Conservation (phyloP, 2,797 vertebrate genomes). For the Notoglanidium macrostoma region DNA sequence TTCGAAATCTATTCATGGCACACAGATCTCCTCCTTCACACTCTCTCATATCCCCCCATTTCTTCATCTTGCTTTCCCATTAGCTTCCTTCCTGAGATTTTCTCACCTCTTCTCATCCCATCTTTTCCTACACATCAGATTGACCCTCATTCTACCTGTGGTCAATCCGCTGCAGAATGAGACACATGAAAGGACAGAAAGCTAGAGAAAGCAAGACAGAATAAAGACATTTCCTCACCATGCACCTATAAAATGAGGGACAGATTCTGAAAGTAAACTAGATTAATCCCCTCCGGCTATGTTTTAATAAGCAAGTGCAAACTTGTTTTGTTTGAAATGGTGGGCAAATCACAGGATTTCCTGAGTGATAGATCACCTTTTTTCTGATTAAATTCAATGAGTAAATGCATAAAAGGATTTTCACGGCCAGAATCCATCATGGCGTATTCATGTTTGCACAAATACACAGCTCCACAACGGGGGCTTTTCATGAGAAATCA, state of each 20-base stretch:
- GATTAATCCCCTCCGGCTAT: slow-evolving; percentile 52
- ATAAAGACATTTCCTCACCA: slow-evolving; percentile 19
- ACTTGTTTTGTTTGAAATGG: slow-evolving; percentile 52
- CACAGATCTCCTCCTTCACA: slow-evolving; percentile 12
- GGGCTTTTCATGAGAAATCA: background rate
- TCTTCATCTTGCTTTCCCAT: slow-evolving; percentile 51
- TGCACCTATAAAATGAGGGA: slow-evolving; percentile 46
- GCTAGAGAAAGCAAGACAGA: background rate
- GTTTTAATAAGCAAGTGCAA: slow-evolving; percentile 59
- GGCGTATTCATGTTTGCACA: slow-evolving; percentile 41
- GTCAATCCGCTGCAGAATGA: slow-evolving; percentile 30
- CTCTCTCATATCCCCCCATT: slow-evolving; percentile 40
- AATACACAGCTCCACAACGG: slow-evolving; percentile 2
- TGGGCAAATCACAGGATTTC: slow-evolving; percentile 55
- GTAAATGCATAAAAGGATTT: slow-evolving; percentile 49
- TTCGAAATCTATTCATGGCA: slow-evolving; percentile 12
- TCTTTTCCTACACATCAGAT: slow-evolving; percentile 39
- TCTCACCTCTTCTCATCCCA: slow-evolving; percentile 44
- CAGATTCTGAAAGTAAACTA: slow-evolving; percentile 54
- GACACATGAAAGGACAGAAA: background rate
- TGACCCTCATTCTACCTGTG: slow-evolving; percentile 35
- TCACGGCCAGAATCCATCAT: slow-evolving; percentile 47
- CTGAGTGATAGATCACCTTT: slow-evolving; percentile 61
- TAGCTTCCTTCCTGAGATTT: slow-evolving; percentile 51
- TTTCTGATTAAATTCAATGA: slow-evolving; percentile 55